Evolutionary conservation across 2,888 invertebrate species (phyloP), one percentile per base, ranked within the genome.

Genomic region (Trissonchulus latispiculum): DNA sequence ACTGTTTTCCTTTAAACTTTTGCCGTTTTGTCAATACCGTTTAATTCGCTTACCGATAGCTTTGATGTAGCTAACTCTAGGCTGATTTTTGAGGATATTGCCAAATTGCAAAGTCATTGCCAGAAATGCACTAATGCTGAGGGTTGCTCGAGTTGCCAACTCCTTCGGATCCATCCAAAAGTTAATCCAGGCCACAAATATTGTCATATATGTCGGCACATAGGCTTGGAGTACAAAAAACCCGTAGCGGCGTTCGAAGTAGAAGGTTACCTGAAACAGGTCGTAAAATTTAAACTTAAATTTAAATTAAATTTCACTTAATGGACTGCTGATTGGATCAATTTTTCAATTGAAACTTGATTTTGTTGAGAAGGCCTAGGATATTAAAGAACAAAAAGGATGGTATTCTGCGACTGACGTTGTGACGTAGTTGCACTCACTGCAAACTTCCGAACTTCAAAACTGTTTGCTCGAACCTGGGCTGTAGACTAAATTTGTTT

Each of bases 21-120:
- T n/a, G n/a, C n/a, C n/a, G n/a, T n/a, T n/a, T n/a, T n/a, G n/a
- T n/a, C n/a, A n/a, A n/a, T n/a, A n/a, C n/a, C n/a, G n/a, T n/a
- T n/a, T n/a, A n/a, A n/a, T n/a, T n/a, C n/a, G n/a, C 69, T 36
- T 33, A 68, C 69, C 69, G 28, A 28, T 68, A 2, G 32, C 72
- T 61, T 75, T 75, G 23, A 75, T 74, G 61, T 75, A 75, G 29
- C 61, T 61, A 61, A 75, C 75, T n/a, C 59, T 72, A n/a, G 75
- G 75, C 64, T 74, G 74, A 36, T 75, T 75, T 48, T 75, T 74
- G 28, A 74, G 70, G 23, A 75, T 74, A 62, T 74, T 75, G 68
- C 75, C 75, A 61, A 75, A 75, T 37, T 75, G 75, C 15, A 75
- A 70, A 1, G 74, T 74, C 67, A 75, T 74, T 1, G 75, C 75